phyloP scores from a whole-genome alignment of 2,113 vertebrate species.

The Elanoides forficatus region DNA sequence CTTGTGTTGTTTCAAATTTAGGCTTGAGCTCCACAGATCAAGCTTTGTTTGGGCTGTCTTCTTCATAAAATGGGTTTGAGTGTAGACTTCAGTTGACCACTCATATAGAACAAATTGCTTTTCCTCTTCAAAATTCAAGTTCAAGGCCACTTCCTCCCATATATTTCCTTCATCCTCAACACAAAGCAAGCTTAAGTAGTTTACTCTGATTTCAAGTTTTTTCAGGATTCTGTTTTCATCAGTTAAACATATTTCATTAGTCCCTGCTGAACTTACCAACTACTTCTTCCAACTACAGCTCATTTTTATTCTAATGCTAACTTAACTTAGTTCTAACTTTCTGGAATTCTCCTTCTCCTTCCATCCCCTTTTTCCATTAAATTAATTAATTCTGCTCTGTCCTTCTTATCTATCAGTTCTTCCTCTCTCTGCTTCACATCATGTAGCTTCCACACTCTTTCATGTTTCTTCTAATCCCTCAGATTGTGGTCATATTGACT shows the following conservation, averaged over 20 bases:
- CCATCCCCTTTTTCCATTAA: background rate
- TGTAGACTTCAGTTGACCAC: background rate
- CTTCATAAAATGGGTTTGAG: background rate
- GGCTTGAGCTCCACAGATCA: background rate
- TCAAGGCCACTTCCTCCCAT: background rate
- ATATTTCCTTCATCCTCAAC: background rate
- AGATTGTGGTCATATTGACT: background rate
- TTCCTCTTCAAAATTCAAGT: background rate
- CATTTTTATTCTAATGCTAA: background rate
- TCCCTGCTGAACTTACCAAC: background rate
- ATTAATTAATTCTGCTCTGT: background rate
- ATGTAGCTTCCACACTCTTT: background rate
- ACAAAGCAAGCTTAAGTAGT: background rate
- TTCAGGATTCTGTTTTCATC: background rate
- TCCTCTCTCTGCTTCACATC: background rate
- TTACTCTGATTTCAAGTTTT: background rate
- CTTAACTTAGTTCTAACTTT: background rate
- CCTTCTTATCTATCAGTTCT: background rate
- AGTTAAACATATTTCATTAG: background rate
- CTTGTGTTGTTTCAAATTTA: background rate
- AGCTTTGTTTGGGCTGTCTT: background rate
- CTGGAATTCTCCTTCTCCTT: background rate
- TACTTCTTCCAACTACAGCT: background rate
- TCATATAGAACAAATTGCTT: fast-evolving
- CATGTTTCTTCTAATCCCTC: background rate